Percentiles rank a stretch among this genome's conserved stretches.
phyloP scores from a whole-genome alignment of 2,888 invertebrate species.

The Drosophila atripex region DNA sequence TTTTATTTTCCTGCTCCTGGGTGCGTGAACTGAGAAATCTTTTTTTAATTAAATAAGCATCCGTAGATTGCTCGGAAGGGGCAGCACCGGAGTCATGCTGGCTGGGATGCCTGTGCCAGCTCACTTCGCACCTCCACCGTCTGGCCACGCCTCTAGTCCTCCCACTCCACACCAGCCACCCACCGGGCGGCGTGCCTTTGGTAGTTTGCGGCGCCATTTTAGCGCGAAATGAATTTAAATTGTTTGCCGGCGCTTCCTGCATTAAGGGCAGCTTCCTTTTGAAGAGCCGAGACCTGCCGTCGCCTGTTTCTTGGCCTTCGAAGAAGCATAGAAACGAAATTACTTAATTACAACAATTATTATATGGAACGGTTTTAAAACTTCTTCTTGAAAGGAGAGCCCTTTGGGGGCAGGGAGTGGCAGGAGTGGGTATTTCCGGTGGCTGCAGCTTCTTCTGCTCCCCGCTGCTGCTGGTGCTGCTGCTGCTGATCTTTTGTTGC shows the following conservation, averaged over 20 bases:
- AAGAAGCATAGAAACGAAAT: slow-evolving; percentile 63
- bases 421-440: slow-evolving; percentile 14
- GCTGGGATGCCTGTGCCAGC: slow-evolving; percentile 45
- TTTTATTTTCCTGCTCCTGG: slow-evolving; percentile 18
- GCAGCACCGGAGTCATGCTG: slow-evolving; percentile 60
- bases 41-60: slow-evolving; percentile 79
- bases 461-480: slow-evolving; percentile 19
- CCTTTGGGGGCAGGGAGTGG: slow-evolving; percentile 5
- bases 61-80: slow-evolving; percentile 50
- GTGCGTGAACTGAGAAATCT: slow-evolving; percentile 55
- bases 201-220: slow-evolving; percentile 78
- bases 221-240: slow-evolving; percentile 78
- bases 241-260: slow-evolving; percentile 73
- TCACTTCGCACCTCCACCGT: slow-evolving; percentile 67
- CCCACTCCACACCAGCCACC: slow-evolving; percentile 6
- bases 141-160: slow-evolving; percentile 34
- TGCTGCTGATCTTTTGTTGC: slow-evolving; percentile 30
- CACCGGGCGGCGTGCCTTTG: slow-evolving; percentile 47
- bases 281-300: slow-evolving; percentile 8
- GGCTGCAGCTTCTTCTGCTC: slow-evolving; percentile 43
- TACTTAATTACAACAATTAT: slow-evolving; percentile 82
- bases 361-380: slow-evolving; percentile 65
- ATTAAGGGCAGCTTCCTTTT: slow-evolving; percentile 65
- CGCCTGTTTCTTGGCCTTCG: slow-evolving; percentile 20
- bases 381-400: slow-evolving; percentile 43